Base-by-base conservation (phyloP, 2,797 vertebrate species). In the Tachyglossus aculeatus region DNA sequence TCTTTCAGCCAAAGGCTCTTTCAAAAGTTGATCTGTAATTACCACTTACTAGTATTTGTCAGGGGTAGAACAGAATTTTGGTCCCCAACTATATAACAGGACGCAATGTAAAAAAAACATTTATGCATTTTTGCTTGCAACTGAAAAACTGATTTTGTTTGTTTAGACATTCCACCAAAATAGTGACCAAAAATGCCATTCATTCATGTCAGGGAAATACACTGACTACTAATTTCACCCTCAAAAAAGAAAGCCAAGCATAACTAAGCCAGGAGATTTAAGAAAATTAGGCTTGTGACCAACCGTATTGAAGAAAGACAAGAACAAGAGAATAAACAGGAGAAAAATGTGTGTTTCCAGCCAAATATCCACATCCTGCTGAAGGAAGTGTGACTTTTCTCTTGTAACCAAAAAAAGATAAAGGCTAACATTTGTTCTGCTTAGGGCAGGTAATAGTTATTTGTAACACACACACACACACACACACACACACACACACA, bases 271-370 rank as follows among this genome's bases (percentile, higher is more conserved):
- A 47, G 10, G 18, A 25, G n/a, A 41, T n/a, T 21, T 57, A 41
- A 19, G 12, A 57, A 34, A 44, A 55, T 69, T 48, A 69, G 37
- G 53, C 22, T 25, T 47, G 37, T 52, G 32, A 59, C 32, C 32
- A 72, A 72, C 25, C 43, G 25, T 24, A 50, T 37, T 66, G 33
- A 8, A 50, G 67, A 29, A 78, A 36, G 52, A 56, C 24, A 55
- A 56, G 24, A 24, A 57, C 43, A 48, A 47, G 37, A 71, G 60
- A 47, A 71, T 71, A 83, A 78, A 83, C 40, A 77, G 68, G 57
- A 85, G 72, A 59, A 54, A 67, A 57, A 22, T 54, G 47, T 74
- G 78, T 78, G 78, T 54, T 52, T 71, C 54, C 45, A 43, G 29
- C 37, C 54, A 59, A 83, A 48, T 41, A 11, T 39, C 47, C 41